Conservation (phyloP, 2,888 invertebrate genomes). For the Lycaena phlaeas region DNA sequence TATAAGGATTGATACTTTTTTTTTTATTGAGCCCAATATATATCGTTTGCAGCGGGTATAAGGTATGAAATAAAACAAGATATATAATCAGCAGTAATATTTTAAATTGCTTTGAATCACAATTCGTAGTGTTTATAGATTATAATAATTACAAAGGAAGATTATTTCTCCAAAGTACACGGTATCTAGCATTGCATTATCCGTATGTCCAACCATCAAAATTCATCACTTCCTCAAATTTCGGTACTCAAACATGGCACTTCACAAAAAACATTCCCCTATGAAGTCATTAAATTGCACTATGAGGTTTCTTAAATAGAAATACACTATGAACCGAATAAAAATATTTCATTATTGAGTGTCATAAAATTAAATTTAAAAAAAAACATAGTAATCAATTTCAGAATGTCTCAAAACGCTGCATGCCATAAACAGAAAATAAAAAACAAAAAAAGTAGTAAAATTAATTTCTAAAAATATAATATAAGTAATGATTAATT, state of each 20-base stretch:
- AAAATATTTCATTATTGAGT: too few species aligned
- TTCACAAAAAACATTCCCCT: not conserved
- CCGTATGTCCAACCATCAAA: conserved; percentile 26
- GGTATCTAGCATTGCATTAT: conserved; percentile 38
- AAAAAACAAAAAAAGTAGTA: too few species aligned
- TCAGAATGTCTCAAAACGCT: too few species aligned
- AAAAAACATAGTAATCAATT: too few species aligned
- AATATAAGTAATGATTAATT: not conserved
- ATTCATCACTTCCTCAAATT: conserved; percentile 2
- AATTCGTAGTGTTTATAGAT: conserved; percentile 71
- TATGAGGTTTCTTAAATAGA: not conserved
- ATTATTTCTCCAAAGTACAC: conserved; percentile 60
- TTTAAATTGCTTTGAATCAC: conserved; percentile 73
- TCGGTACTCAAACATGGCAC: conserved; percentile 7
- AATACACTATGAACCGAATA: not conserved
- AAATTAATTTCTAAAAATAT: too few species aligned
- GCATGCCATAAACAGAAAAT: too few species aligned
- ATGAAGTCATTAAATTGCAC: not conserved
- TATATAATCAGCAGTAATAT: conserved; percentile 70
- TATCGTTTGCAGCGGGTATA: too few species aligned
- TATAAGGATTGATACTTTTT: too few species aligned
- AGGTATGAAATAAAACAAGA: conserved; percentile 38
- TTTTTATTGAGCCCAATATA: too few species aligned
- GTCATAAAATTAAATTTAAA: not conserved
- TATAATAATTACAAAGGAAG: conserved; percentile 72